Base-by-base conservation (phyloP, 2,888 invertebrate genomes). In the Cordilura impudica region DNA sequence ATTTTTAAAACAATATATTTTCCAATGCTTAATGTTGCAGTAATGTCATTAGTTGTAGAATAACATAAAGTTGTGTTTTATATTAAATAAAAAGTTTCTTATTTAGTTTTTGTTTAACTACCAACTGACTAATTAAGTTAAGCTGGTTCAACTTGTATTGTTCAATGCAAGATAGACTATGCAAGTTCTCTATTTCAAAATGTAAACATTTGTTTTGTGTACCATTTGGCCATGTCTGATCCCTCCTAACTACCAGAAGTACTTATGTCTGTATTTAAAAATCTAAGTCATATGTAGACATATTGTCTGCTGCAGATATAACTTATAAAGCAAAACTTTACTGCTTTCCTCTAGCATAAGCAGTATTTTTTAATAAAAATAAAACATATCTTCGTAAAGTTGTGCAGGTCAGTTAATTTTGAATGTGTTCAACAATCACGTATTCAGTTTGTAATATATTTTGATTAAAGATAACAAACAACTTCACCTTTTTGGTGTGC, bases 111-210 rank as follows among this genome's bases (percentile, higher is more conserved):
- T n/a, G n/a, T 51, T 53, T 43, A 14, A 53, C n/a, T 26, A 70
- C 16, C 70, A 29, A 49, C 12, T 23, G 18, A 39, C 35, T 60
- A 70, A 70, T 70, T 70, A 51, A 53, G 70, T 43, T 70, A 29
- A 39, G 60, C 53, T 61, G 21, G 23, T 49, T n/a, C 35, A 39
- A 3, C 8, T 19, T 23, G 4, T 51, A 23, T 7, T 16, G n/a
- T n/a, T 6, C 7, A 23, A n/a, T 63, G 19, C 8, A n/a, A n/a
- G n/a, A n/a, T 2, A 12, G 23, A 12, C 18, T 29, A 35, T 10
- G 7, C 49, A 21, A 51, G 49, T 23, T 7, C 21, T 12, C 6
- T 6, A 10, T 23, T 23, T 12, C 10, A 12, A 12, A 5, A 19
- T 54, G 29, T 8, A 4, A 54, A 29, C 16, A 21, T 4, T 8